These are phyloP conservation scores for Alces alces DNA, from an alignment of 2,113 vertebrate species.

Conservation along the genomic window DNA sequence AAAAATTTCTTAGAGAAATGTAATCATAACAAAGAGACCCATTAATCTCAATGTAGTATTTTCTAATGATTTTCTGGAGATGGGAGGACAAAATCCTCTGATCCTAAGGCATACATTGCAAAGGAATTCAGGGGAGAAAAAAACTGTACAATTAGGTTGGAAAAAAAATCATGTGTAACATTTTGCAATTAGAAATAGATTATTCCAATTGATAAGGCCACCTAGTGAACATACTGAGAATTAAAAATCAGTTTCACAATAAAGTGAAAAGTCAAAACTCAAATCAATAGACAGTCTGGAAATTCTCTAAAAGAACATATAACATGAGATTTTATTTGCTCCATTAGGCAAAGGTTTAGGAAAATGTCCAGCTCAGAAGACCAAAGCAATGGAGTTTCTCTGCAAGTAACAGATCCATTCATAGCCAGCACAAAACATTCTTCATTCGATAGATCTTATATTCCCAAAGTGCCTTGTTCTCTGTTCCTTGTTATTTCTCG, in stretches of 20 bases:
- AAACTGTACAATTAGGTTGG: background rate
- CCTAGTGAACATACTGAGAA: background rate
- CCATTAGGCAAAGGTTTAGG: background rate
- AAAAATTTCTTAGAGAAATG: background rate
- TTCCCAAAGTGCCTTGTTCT: conserved; percentile 12
- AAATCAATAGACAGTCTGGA: background rate
- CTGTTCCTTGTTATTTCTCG: conserved; percentile 45
- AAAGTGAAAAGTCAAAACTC: conserved; percentile 21
- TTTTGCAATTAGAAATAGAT: background rate
- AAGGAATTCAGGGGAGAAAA: background rate
- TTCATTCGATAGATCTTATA: background rate
- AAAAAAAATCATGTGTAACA: background rate
- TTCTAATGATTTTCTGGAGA: conserved; percentile 1
- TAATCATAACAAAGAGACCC: background rate
- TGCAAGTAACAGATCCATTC: background rate
- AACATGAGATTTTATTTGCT: background rate
- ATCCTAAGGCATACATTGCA: background rate
- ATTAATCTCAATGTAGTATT: background rate
- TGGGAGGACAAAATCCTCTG: background rate
- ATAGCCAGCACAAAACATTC: background rate
- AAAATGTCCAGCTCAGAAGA: conserved; percentile 4
- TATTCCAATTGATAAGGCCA: background rate
- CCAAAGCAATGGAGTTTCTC: background rate
- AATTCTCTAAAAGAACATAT: background rate
- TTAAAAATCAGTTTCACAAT: background rate